Conservation (phyloP, 2,797 vertebrate genomes). For the Hyperoplus lanceolatus region DNA sequence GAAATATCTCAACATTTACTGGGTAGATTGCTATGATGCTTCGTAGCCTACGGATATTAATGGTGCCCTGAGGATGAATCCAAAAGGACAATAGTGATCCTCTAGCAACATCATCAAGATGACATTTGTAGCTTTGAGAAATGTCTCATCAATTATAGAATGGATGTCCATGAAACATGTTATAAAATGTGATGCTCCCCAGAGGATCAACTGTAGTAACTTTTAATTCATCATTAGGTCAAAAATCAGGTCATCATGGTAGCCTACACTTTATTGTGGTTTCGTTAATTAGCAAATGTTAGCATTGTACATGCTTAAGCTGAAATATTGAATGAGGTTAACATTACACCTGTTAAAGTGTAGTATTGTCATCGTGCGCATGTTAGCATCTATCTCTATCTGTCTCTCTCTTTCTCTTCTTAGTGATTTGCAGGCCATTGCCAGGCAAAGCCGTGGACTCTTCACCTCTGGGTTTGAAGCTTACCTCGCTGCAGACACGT, state of each 20-base stretch:
- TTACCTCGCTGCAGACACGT: slow-evolving; percentile 14
- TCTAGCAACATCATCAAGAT: neutral
- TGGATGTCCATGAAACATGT: neutral
- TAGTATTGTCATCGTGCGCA: neutral
- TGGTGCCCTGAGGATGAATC: neutral
- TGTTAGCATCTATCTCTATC: neutral
- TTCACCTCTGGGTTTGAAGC: slow-evolving; percentile 20
- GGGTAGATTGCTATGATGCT: neutral
- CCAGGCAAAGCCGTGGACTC: neutral
- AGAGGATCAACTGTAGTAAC: neutral
- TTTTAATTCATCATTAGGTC: neutral
- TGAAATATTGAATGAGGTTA: neutral
- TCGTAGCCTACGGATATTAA: neutral
- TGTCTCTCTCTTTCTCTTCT: neutral
- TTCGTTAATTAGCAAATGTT: neutral
- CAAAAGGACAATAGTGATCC: neutral
- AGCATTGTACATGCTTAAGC: neutral
- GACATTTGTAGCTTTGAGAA: neutral
- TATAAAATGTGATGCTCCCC: neutral
- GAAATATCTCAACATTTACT: neutral
- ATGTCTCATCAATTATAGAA: neutral
- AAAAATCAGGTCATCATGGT: neutral
- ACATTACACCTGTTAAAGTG: neutral
- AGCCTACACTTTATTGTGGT: no score
- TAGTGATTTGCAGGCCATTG: slow-evolving; percentile 11